Evolutionary conservation across 2,888 invertebrate genomes (phyloP).

Genomic region (Rhopalosiphum nymphaeae): DNA sequence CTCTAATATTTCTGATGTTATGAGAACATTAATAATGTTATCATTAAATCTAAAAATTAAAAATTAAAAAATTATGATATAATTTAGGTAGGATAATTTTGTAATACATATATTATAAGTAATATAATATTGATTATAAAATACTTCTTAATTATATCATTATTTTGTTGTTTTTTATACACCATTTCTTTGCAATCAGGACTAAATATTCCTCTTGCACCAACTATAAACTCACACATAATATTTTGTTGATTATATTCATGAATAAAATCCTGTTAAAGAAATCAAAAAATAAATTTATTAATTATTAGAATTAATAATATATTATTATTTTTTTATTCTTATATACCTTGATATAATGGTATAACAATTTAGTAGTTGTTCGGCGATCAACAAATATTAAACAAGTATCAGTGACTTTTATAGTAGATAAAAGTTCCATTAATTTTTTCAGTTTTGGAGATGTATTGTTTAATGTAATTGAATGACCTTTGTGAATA

Average conservation of each 20-base stretch:
- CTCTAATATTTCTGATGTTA: conserved; percentile 86
- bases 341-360: conserved; percentile 74
- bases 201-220: conserved; percentile 70
- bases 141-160: conserved; percentile 54
- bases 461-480: conserved; percentile 72
- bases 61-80: conserved; percentile 9
- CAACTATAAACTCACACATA: conserved; percentile 81
- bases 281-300: background rate
- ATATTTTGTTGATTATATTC: conserved; percentile 71
- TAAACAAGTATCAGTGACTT: conserved; percentile 71
- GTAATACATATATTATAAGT: background rate
- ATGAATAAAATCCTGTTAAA: conserved; percentile 31
- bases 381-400: conserved; percentile 82
- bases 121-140: conserved; percentile 8
- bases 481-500: conserved; percentile 28
- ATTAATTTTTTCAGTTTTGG: conserved; percentile 78
- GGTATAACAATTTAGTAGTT: conserved; percentile 82
- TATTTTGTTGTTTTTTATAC: conserved; percentile 54
- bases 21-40: conserved; percentile 76
- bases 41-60: conserved; percentile 72
- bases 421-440: conserved; percentile 74
- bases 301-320: background rate
- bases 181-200: conserved; percentile 23
- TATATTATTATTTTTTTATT: conserved; percentile 20
- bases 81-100: background rate